These are phyloP conservation scores for Asarcornis scutulata DNA, from an alignment of 2,113 vertebrate genomes.

Conservation along the genomic window DNA sequence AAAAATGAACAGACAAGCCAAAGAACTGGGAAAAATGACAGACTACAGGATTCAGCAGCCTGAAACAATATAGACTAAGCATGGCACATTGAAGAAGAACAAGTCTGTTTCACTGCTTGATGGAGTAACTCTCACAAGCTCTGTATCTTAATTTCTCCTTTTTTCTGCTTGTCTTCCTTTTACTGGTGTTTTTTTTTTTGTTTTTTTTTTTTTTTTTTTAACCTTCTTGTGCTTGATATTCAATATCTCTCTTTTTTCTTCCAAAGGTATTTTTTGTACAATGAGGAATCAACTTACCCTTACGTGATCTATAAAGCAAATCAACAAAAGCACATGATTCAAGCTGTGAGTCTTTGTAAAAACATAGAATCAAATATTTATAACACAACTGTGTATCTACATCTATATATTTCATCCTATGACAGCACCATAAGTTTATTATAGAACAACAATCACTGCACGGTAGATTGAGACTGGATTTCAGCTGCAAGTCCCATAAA, in stretches of 20 bases:
- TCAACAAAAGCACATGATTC: not conserved
- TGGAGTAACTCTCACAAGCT: constrained; percentile 10
- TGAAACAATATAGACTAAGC: not conserved
- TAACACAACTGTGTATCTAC: not conserved
- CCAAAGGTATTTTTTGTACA: not conserved
- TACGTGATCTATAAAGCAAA: not conserved
- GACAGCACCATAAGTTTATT: not conserved
- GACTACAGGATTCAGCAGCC: constrained; percentile 16
- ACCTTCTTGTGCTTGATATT: not conserved
- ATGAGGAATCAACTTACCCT: not conserved
- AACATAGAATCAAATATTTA: not conserved
- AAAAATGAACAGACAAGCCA: not conserved
- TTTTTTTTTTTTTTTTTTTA: not conserved
- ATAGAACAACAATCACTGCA: not conserved
- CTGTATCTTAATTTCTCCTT: constrained; percentile 6
- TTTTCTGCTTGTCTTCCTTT: constrained; percentile 2
- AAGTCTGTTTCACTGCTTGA: constrained; percentile 18
- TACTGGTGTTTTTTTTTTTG: not conserved
- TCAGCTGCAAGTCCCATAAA: not conserved
- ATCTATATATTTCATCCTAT: not conserved
- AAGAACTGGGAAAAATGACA: not conserved
- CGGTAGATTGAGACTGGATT: not conserved
- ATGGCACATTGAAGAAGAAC: not conserved
- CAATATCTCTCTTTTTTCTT: not conserved
- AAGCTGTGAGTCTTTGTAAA: not conserved